A percentile compares a stretch with the other conserved stretches of the same genome.
Evolutionary conservation across 2,797 vertebrate species (phyloP).

Genomic region (Pangasius djambal): DNA sequence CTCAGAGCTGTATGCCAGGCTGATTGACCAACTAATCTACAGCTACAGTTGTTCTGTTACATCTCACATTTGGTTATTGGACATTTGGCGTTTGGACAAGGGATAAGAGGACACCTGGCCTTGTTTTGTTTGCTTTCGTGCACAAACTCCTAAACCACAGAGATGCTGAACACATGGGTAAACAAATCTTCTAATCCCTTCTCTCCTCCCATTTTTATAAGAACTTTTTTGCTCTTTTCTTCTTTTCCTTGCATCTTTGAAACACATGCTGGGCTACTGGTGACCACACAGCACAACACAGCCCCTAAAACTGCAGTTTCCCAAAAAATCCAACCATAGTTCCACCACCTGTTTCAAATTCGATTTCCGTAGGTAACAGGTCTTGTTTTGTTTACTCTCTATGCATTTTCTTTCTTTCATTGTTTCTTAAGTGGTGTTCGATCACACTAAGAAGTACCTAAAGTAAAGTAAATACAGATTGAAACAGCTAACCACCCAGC

Average conservation of each 20-base stretch:
- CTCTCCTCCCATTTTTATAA: constrained; percentile 42
- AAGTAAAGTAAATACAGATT: constrained; percentile 70
- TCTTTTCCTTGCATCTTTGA: constrained; percentile 37
- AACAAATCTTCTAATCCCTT: constrained; percentile 61
- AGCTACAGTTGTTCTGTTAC: constrained; percentile 62
- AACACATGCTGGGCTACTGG: constrained; percentile 40
- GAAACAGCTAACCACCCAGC: constrained; percentile 64
- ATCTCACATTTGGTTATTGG: constrained; percentile 47
- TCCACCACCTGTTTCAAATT: constrained; percentile 57
- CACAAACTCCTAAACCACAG: constrained; percentile 64
- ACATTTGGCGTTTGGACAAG: constrained; percentile 44
- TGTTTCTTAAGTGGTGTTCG: constrained; percentile 49
- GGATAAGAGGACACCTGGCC: constrained; percentile 73
- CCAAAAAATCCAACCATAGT: constrained; percentile 28
- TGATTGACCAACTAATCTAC: constrained; percentile 67
- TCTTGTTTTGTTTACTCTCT: constrained; percentile 47
- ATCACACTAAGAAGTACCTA: constrained; percentile 53
- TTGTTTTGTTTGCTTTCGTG: constrained; percentile 68
- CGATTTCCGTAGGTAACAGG: constrained; percentile 30
- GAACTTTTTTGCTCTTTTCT: constrained; percentile 19
- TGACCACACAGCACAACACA: constrained; percentile 49
- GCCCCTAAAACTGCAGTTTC: constrained; percentile 44
- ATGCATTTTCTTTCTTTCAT: constrained; percentile 34
- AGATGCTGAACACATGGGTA: constrained; percentile 60
- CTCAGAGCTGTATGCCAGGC: constrained; percentile 57